phyloP scores from a whole-genome alignment of 53 echinoderm and acorn worm genomes.

The Arbacia lixula region DNA sequence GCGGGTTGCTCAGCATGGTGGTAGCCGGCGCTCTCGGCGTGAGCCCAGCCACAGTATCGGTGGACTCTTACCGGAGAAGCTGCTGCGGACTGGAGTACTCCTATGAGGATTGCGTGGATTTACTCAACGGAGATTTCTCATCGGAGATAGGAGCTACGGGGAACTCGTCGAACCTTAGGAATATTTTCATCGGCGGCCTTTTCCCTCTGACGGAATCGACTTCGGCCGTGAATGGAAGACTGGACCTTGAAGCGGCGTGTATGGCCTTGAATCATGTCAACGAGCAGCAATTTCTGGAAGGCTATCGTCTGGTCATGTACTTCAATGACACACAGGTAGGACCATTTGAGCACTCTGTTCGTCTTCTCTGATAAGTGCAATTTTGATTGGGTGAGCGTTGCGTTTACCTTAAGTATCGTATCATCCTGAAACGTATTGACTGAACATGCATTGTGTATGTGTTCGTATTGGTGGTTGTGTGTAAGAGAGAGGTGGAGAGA shows the following conservation, averaged over 20 bases:
- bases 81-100: constrained; percentile 32
- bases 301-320: constrained; percentile 86
- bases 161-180: constrained; percentile 52
- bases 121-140: constrained; percentile 26
- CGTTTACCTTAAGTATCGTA: no score
- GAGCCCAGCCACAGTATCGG: constrained; percentile 13
- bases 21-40: constrained; percentile 18
- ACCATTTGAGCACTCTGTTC: not conserved
- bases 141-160: constrained; percentile 33
- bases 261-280: constrained; percentile 91
- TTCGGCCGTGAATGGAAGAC: constrained; percentile 69
- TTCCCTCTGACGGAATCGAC: constrained; percentile 81
- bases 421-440: no score
- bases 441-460: no score
- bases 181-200: constrained; percentile 88
- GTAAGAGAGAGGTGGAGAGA: no score
- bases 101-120: constrained; percentile 32
- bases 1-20: not conserved
- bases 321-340: constrained; percentile 96
- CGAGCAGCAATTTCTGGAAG: constrained; percentile 71
- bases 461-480: no score
- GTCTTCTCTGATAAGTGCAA: no score
- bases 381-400: no score
- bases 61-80: constrained; percentile 21
- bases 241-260: constrained; percentile 86